Base-by-base conservation (phyloP, 2,888 invertebrate species). In the Tigriopus californicus region DNA sequence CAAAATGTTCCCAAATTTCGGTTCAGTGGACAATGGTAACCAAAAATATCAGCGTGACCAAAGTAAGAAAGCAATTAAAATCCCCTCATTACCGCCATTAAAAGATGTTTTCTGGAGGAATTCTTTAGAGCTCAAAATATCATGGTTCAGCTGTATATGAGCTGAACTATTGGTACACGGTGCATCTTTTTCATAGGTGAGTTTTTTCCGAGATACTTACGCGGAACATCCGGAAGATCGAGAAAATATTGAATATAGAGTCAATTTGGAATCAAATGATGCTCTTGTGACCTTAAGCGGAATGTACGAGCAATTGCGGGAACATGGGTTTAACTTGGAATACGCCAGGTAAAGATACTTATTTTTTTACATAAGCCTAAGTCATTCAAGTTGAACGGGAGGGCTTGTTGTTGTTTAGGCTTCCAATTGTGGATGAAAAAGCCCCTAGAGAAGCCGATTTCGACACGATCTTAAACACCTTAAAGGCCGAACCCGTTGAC, bases 361-460 rank as follows among this genome's bases (percentile, higher is more conserved):
- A n/a, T n/a, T n/a, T n/a, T n/a, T n/a, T n/a, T n/a, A n/a, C n/a
- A n/a, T n/a, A n/a, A n/a, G n/a, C n/a, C n/a, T n/a, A n/a, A n/a
- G n/a, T n/a, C n/a, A n/a, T n/a, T n/a, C n/a, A n/a, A n/a, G n/a
- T n/a, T n/a, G n/a, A n/a, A n/a, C n/a, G n/a, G n/a, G n/a, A n/a
- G n/a, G n/a, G n/a, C n/a, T n/a, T n/a, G n/a, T 47, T 10, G 13
- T 41, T 44, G 10, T 6, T 25, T 33, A 49, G 59, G 13, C 12
- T 59, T n/a, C 59, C 59, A n/a, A 59, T 59, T 20, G 52, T 59
- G 22, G 59, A 59, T 51, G 59, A 59, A 49, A 59, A 59, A 20
- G 59, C 59, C 18, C 59, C 59, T 6, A 15, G n/a, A 49, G 59
- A 52, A 1, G 41, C n/a, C 15, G 59, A 59, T 52, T 59, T 59